Evolutionary conservation across 2,888 invertebrate genomes (phyloP), one percentile per base, ranked within the genome.

Genomic region (Neria commutata): DNA sequence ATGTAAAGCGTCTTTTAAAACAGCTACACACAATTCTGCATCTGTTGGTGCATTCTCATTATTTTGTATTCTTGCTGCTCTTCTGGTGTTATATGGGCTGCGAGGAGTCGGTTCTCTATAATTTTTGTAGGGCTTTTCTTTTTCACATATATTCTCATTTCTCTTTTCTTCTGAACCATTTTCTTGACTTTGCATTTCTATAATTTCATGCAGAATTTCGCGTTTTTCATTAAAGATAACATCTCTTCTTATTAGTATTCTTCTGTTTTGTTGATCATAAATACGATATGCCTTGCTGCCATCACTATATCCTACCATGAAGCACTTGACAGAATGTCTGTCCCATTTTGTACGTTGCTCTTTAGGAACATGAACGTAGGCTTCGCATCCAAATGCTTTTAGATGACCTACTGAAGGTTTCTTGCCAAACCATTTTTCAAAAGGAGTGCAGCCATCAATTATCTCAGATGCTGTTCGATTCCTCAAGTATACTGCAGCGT

Each of bases 401-500:
- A 65, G 42, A 54, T 62, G 56, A 24, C 23, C 33, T 4, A 61
- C 26, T 33, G 55, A 42, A 67, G n/a, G 74, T 34, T 59, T 62
- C 54, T 61, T 58, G 29, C 55, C 60, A 58, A 50, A 57, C 68
- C 68, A 71, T 25, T 64, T 53, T 45, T 71, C 67, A 45, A 61
- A 65, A 8, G 72, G 68, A 23, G 67, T 65, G 49, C 60, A 61
- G n/a, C 58, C 53, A 23, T 57, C 49, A 26, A 66, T 52, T 10
- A 60, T 49, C 17, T 58, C 62, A 16, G 65, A 62, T 26, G 64
- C 69, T 1, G 57, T 76, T 34, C 77, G 58, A 54, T 79, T 78
- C 3, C 76, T 59, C 19, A 76, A 49, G 56, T 76, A 77, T 0
- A 70, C 68, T 8, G 74, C 72, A 58, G 70, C 72, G 8, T 69